phyloP scores from a whole-genome alignment of 2,113 vertebrate genomes.

The Tichodroma muraria region DNA sequence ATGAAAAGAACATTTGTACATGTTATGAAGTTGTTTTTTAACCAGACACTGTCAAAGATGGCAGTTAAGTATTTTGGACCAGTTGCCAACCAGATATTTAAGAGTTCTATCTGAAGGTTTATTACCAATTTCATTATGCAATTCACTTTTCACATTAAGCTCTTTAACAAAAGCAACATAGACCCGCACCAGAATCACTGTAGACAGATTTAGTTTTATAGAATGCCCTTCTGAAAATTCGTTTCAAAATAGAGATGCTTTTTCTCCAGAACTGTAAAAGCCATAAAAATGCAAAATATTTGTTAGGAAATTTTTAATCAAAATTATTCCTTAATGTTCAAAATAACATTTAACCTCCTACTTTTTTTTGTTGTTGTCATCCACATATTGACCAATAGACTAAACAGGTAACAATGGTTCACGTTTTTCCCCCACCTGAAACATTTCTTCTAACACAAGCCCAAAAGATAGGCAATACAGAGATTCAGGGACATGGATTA shows the following conservation, averaged over 20 bases:
- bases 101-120: constrained; percentile 12
- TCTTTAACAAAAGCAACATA: constrained; percentile 52
- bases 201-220: constrained; percentile 46
- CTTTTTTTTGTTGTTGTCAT: not conserved
- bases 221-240: constrained; percentile 69
- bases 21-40: constrained; percentile 34
- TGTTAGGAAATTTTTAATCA: constrained; percentile 63
- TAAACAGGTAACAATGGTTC: constrained; percentile 52
- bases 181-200: constrained; percentile 48
- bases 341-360: constrained; percentile 44
- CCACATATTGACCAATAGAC: constrained; percentile 31
- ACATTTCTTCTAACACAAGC: constrained; percentile 48
- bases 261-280: constrained; percentile 68
- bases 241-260: constrained; percentile 72
- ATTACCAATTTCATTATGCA: constrained; percentile 13
- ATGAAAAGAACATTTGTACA: constrained; percentile 51
- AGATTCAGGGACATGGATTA: constrained; percentile 63
- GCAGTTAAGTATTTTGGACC: constrained; percentile 63
- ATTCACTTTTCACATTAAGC: constrained; percentile 36
- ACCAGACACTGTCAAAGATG: constrained; percentile 29
- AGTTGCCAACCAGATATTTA: constrained; percentile 31
- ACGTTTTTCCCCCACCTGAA: constrained; percentile 24
- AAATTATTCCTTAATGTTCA: constrained; percentile 57
- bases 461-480: constrained; percentile 53
- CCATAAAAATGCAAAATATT: constrained; percentile 71